phyloP scores from a whole-genome alignment of 1,140 invertebrate genomes.

The Teleopsis dalmanni region DNA sequence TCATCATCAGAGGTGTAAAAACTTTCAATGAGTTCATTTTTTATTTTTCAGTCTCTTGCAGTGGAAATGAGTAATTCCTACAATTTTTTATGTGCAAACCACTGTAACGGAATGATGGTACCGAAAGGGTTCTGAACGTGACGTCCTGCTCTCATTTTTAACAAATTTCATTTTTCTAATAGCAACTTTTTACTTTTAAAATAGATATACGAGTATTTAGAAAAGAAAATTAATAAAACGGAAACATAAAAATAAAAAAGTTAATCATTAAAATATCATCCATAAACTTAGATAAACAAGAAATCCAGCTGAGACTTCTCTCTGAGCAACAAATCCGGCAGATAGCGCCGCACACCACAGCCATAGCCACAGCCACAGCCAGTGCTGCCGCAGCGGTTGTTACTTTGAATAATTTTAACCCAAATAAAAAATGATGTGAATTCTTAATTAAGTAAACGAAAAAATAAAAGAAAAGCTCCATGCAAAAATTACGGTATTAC shows the following conservation, averaged over 20 bases:
- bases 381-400: background rate
- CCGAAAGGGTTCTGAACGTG: too few relatives aligned
- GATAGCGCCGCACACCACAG: background rate
- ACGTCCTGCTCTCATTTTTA: too few relatives aligned
- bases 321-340: too few relatives aligned
- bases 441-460: constrained; percentile 34
- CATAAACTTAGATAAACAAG: background rate
- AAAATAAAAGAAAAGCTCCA: too few relatives aligned
- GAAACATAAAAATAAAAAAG: constrained; percentile 11
- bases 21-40: constrained; percentile 44
- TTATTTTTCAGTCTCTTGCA: constrained; percentile 35
- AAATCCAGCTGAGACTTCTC: background rate
- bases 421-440: constrained; percentile 44
- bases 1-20: constrained; percentile 43
- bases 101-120: too few relatives aligned
- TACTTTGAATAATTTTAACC: constrained; percentile 44
- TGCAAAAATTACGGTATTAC: too few relatives aligned
- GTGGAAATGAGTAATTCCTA: constrained; percentile 4
- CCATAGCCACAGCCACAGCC: background rate
- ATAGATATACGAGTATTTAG: too few relatives aligned
- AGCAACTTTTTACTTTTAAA: too few relatives aligned
- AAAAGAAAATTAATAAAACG: too few relatives aligned
- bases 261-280: background rate
- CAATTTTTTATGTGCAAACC: background rate
- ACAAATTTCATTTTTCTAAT: too few relatives aligned